phyloP scores from a whole-genome alignment of 2,888 invertebrate species.

The Nomada flava region DNA sequence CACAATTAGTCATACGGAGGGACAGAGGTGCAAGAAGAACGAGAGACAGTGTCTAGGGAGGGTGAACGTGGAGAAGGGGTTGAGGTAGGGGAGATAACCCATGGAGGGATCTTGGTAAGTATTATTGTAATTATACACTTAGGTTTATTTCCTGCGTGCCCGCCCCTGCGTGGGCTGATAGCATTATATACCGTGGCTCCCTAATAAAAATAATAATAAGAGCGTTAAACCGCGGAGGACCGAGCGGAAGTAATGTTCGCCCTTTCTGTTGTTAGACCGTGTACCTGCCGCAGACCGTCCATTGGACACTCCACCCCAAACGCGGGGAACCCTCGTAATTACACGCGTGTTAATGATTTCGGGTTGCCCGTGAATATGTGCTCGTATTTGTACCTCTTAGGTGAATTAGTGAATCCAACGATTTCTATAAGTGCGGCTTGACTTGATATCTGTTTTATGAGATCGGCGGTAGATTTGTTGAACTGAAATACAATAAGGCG shows the following conservation, averaged over 20 bases:
- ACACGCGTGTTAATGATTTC: conserved; percentile 39
- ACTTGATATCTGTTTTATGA: not conserved
- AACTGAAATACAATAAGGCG: not conserved
- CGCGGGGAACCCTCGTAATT: conserved; percentile 42
- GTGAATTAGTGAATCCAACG: conserved; percentile 31
- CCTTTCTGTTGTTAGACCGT: conserved; percentile 59
- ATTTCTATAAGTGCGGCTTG: not conserved
- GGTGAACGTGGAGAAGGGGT: conserved; percentile 48
- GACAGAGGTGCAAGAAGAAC: conserved; percentile 5
- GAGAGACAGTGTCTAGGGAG: conserved; percentile 29
- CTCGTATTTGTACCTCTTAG: not conserved
- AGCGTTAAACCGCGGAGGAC: conserved; percentile 81
- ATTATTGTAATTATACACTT: conserved; percentile 84
- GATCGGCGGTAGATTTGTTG: not conserved
- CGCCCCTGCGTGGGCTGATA: conserved; percentile 74
- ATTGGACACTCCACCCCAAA: conserved; percentile 43
- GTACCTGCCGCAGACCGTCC: conserved; percentile 51
- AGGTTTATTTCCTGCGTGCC: conserved; percentile 83
- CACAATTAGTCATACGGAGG: conserved; percentile 44
- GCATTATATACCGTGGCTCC: conserved; percentile 76
- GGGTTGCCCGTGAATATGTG: conserved; percentile 4
- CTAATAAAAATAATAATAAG: conserved; percentile 83
- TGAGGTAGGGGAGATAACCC: conserved; percentile 59
- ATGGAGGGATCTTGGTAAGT: conserved; percentile 75
- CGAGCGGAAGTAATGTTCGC: conserved; percentile 78